Conservation (phyloP, 2,888 invertebrate genomes). For the Agrotis segetum region DNA sequence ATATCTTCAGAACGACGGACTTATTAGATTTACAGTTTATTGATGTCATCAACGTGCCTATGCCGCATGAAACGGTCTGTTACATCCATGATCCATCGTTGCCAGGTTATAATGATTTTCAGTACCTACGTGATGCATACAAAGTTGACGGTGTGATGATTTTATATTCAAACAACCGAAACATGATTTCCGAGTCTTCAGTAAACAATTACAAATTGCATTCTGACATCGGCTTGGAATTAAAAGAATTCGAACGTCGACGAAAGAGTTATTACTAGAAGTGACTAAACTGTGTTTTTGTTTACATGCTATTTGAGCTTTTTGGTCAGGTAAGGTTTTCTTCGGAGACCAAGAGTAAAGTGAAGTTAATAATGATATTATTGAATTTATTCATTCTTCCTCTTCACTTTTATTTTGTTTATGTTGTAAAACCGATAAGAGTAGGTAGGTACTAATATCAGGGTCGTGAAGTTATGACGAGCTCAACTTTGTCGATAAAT, state of each 20-base stretch:
- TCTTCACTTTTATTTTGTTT: not conserved
- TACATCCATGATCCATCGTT: not conserved
- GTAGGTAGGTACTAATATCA: not conserved
- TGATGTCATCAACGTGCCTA: too few species aligned
- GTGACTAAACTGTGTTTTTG: slow-evolving; percentile 6
- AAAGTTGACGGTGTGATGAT: slow-evolving; percentile 23
- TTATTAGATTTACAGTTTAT: too few species aligned
- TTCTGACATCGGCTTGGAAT: not conserved
- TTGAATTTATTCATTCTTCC: slow-evolving; percentile 2
- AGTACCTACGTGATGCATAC: not conserved
- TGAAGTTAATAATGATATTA: slow-evolving; percentile 9
- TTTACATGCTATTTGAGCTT: not conserved
- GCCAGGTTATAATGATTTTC: not conserved
- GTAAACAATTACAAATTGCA: slow-evolving; percentile 16
- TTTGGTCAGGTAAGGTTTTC: slow-evolving; percentile 4
- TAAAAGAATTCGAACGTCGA: not conserved
- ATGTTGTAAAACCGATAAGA: slow-evolving; percentile 14
- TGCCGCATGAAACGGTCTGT: too few species aligned
- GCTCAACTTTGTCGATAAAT: slow-evolving; percentile 6
- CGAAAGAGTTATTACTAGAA: too few species aligned
- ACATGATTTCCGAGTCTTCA: slow-evolving; percentile 6
- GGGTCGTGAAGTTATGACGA: not conserved
- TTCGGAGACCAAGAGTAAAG: slow-evolving; percentile 11
- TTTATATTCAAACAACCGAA: slow-evolving; percentile 3
- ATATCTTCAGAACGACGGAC: too few species aligned